These are phyloP conservation scores for Eupithecia centaureata DNA, from an alignment of 2,888 invertebrate genomes.

Conservation along the genomic window DNA sequence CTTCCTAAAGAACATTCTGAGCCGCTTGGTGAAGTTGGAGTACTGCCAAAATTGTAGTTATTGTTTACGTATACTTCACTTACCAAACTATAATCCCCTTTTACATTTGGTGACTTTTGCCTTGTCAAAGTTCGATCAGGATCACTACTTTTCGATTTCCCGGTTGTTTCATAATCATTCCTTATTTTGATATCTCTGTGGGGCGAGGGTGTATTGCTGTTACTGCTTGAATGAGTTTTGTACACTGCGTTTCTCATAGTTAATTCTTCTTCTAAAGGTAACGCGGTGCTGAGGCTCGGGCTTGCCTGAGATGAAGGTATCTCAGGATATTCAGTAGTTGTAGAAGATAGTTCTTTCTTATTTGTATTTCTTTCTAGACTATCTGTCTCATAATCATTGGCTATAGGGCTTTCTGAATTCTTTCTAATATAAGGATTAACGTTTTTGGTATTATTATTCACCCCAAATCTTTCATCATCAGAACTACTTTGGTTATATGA, in stretches of 20 bases:
- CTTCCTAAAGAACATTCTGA: conserved; percentile 85
- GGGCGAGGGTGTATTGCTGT: conserved; percentile 78
- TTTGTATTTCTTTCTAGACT: conserved; percentile 86
- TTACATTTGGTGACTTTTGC: conserved; percentile 45
- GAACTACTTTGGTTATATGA: conserved; percentile 72
- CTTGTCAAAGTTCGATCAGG: conserved; percentile 43
- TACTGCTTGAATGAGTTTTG: conserved; percentile 85
- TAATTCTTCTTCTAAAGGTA: conserved; percentile 91
- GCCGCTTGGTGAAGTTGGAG: conserved; percentile 83
- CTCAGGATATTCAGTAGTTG: conserved; percentile 86
- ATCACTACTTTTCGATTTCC: conserved; percentile 40
- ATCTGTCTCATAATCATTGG: conserved; percentile 89
- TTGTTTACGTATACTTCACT: conserved; percentile 92
- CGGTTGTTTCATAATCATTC: conserved; percentile 77
- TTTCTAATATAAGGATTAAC: conserved; percentile 64
- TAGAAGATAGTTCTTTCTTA: conserved; percentile 82
- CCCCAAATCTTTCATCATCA: conserved; percentile 73
- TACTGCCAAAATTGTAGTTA: conserved; percentile 86
- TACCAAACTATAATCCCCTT: conserved; percentile 86
- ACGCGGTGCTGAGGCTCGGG: conserved; percentile 88
- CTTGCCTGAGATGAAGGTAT: conserved; percentile 88
- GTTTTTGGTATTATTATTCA: conserved; percentile 46
- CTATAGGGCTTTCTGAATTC: conserved; percentile 69
- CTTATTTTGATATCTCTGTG: conserved; percentile 63
- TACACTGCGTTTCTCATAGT: conserved; percentile 91